These are phyloP conservation scores for Helicoverpa zea DNA, from an alignment of 1,140 invertebrate species.

Conservation along the genomic window DNA sequence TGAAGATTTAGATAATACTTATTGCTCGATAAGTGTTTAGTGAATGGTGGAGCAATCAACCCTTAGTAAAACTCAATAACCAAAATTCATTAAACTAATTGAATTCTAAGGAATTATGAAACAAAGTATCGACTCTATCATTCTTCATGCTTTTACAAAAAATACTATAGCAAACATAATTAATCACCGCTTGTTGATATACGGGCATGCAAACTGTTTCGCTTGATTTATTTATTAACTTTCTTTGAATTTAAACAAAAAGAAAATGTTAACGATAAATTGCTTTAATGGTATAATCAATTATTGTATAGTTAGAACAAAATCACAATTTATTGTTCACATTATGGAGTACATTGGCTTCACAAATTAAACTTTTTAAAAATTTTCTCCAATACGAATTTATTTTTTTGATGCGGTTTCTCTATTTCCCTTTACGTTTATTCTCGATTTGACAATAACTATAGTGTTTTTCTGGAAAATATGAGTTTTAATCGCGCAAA, in stretches of 20 bases:
- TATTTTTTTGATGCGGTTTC: too few relatives aligned
- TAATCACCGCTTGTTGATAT: not conserved
- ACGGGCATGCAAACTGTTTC: not conserved
- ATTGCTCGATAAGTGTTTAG: too few relatives aligned
- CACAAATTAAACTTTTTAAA: too few relatives aligned
- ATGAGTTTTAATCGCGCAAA: too few relatives aligned
- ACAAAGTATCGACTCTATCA: not conserved
- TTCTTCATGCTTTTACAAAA: constrained; percentile 5
- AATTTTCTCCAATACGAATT: too few relatives aligned
- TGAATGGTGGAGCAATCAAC: too few relatives aligned
- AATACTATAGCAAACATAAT: constrained; percentile 3
- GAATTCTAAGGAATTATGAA: not conserved
- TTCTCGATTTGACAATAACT: too few relatives aligned
- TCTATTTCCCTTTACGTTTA: too few relatives aligned
- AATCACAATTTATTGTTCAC: not conserved
- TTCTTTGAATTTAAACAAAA: not conserved
- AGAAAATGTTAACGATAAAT: too few relatives aligned
- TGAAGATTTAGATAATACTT: too few relatives aligned
- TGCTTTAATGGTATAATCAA: not conserved
- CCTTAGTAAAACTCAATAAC: not conserved
- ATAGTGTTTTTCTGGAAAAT: too few relatives aligned
- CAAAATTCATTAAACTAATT: not conserved
- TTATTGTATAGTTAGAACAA: not conserved
- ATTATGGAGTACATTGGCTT: too few relatives aligned
- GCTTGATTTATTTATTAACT: not conserved